Evolutionary conservation across 2,888 invertebrate species (phyloP), one percentile per base, ranked within the genome.

Genomic region (Bimastos eiseni): DNA sequence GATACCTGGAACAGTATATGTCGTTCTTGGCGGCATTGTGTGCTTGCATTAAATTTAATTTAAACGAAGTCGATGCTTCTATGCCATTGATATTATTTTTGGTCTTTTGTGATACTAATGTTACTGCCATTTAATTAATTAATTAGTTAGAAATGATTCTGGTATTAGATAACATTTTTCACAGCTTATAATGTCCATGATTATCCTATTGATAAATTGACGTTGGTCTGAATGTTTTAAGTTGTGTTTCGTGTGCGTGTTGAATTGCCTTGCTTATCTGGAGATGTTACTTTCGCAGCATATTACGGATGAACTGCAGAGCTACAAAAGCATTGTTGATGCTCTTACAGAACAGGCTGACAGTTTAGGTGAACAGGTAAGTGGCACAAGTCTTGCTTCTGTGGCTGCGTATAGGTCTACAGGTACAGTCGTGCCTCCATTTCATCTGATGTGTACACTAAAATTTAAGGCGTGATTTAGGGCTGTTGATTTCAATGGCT

Each of bases 291-390:
- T 34, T 86, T 34, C 19, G 36, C 86, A 86, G 96, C 98, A 99
- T 93, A 98, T 98, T 15, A 98, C 98, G 6, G 98, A 99, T 94
- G 98, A 99, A 94, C 96, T 99, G 91, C 98, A 98, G 96, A 98
- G 97, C 95, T 99, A 99, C 95, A 97, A 97, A 84, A 97, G 97
- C 92, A 97, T 97, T 91, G 98, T 99, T 93, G 97, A 98, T 93
- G 97, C 97, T 90, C 96, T 98, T 86, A 97, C 98, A 94, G 97
- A 97, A 95, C 97, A 98, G 96, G 97, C 97, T 19, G 96, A 96
- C 90, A 96, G 96, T 93, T 96, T 99, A 37, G 98, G 98, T 92
- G 96, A 97, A 93, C 97, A 98, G 89, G 97, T 97, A 93, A 97
- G 97, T 0, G 96, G 96, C 94, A 97, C 41, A 41, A 41, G 41